Conservation (phyloP, 2,113 vertebrate genomes). For the Psophia crepitans region DNA sequence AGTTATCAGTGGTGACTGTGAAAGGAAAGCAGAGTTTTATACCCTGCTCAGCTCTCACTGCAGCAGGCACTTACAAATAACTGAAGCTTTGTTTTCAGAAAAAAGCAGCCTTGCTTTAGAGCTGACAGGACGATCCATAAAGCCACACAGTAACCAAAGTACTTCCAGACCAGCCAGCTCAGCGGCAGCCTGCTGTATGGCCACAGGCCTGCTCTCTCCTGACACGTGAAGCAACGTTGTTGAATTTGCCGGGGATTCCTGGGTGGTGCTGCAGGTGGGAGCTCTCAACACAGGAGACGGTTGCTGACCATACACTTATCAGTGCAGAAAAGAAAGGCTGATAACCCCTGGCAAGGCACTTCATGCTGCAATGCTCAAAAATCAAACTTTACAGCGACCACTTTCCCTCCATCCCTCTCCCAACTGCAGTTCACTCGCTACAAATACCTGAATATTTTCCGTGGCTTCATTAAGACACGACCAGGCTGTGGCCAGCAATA, state of each 20-base stretch:
- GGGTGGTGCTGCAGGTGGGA: background rate
- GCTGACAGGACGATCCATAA: slow-evolving; percentile 47
- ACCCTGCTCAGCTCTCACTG: slow-evolving; percentile 65
- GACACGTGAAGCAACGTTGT: background rate
- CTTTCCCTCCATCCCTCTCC: background rate
- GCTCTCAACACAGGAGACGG: background rate
- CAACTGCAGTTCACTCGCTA: background rate
- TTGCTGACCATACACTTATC: background rate
- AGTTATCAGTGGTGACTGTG: slow-evolving; percentile 58
- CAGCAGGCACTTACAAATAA: slow-evolving; percentile 52
- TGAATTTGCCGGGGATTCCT: background rate
- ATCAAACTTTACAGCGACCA: background rate
- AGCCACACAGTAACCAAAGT: background rate
- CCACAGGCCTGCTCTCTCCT: background rate
- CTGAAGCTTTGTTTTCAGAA: slow-evolving; percentile 42
- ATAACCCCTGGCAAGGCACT: background rate
- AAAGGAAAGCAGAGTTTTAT: slow-evolving; percentile 57
- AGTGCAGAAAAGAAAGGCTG: background rate
- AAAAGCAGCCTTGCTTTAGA: slow-evolving; percentile 39
- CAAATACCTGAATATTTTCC: background rate
- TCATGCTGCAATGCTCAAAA: background rate
- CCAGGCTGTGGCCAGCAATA: background rate
- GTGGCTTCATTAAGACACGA: background rate
- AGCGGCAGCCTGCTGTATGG: background rate
- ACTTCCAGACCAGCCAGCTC: background rate